A percentile compares a stretch with the other conserved stretches of the same genome.
Evolutionary conservation across 2,888 invertebrate genomes (phyloP).

Genomic region (Zygaena filipendulae): DNA sequence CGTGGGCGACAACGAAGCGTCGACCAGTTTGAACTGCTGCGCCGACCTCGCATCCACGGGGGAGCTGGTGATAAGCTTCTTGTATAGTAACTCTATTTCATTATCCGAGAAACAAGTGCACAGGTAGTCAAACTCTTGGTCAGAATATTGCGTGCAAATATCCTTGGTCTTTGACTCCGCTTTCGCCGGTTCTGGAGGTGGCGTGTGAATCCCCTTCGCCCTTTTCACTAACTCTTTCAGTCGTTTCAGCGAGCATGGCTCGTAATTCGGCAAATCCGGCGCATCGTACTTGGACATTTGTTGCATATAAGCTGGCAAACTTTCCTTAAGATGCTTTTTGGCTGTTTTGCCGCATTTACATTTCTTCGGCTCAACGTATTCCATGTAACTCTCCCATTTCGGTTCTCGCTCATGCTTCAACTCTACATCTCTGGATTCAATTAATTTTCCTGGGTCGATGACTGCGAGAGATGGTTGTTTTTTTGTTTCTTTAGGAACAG

Average conservation of each 20-base stretch:
- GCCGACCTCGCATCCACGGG: conserved; percentile 6
- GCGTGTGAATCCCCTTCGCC: conserved; percentile 22
- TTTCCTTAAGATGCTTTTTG: conserved; percentile 39
- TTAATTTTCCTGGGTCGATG: conserved; percentile 23
- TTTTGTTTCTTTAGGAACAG: conserved; percentile 2
- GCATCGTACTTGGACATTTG: conserved; percentile 32
- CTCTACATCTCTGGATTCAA: conserved; percentile 25
- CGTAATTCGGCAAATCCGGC: conserved; percentile 37
- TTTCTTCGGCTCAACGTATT: conserved; percentile 28
- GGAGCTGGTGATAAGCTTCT: conserved; percentile 11
- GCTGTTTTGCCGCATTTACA: conserved; percentile 36
- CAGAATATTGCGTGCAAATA: conserved; percentile 32
- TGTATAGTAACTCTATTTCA: conserved; percentile 25
- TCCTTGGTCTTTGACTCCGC: conserved; percentile 28
- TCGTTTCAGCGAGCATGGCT: conserved; percentile 28
- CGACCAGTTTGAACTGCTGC: conserved; percentile 20
- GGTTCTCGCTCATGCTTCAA: conserved; percentile 38
- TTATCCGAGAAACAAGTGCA: conserved; percentile 43
- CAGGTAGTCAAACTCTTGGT: conserved; percentile 32
- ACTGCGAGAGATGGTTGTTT: conserved; percentile 14
- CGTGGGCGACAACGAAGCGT: conserved; percentile 21
- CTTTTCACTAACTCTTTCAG: conserved; percentile 32
- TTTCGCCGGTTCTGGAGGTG: conserved; percentile 15
- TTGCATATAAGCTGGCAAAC: conserved; percentile 48
- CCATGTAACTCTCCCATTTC: conserved; percentile 40